Base-by-base conservation (phyloP, 2,888 invertebrate genomes). In the Lycocerus yunnanus region DNA sequence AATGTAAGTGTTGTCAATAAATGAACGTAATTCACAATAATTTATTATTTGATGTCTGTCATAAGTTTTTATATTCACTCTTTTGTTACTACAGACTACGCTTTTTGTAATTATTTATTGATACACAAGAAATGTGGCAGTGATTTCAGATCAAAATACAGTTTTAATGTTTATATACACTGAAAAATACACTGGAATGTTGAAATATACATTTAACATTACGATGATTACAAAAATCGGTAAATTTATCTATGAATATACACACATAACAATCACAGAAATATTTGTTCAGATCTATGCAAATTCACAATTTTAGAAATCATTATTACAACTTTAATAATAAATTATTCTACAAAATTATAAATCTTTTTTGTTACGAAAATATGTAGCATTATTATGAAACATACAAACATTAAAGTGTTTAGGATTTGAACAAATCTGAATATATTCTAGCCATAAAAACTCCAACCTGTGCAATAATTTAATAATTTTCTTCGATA, bases 231-330 rank as follows among this genome's bases (percentile, higher is more conserved):
- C 82, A 83, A 84, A 84, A 81, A 82, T 73, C 73, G 68, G 59
- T 75, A 75, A 73, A 71, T 77, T 77, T 74, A 71, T 78, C 76
- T 78, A 77, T 75, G 75, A 78, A 78, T 81, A 81, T 82, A 82
- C 82, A 85, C 85, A 86, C 84, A 85, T 84, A 85, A 85, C 84
- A 85, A 86, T 86, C 85, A 86, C 86, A 85, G 85, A 85, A 84
- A 84, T 82, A 82, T 82, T 83, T 82, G 81, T 80, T 81, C 78
- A 81, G 80, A 82, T 81, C 79, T 79, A 81, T 79, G 77, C 80
- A 78, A 78, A 77, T 78, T 77, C 77, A 79, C 77, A 76, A 73
- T 18, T 70, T 69, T 72, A 69, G 65, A 74, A 71, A 74, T 59
- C 68, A 71, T 71, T n/a, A n/a, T n/a, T 71, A 71, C 71, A 71